Evolutionary conservation across 2,888 invertebrate species (phyloP).

Genomic region (Cheilosia scutellata): DNA sequence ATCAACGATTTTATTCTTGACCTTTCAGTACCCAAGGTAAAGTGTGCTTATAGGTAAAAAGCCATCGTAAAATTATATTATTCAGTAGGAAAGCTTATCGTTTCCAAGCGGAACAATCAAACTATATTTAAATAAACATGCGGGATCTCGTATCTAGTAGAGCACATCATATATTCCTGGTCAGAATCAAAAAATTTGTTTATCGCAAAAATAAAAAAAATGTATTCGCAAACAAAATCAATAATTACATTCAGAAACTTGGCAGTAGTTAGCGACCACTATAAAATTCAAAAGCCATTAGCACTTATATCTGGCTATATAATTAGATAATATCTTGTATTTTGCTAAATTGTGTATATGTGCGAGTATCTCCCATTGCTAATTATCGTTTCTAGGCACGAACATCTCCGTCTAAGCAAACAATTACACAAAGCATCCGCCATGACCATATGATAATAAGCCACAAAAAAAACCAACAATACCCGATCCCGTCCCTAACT

Average conservation of each 20-base stretch:
- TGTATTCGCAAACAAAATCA: conserved; percentile 40
- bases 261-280: conserved; percentile 53
- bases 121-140: too few relatives aligned
- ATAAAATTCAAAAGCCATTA: conserved; percentile 64
- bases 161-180: too few relatives aligned
- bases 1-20: too few relatives aligned
- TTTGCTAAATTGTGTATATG: conserved; percentile 37
- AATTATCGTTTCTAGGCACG: conserved; percentile 70
- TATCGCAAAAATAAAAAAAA: conserved; percentile 25
- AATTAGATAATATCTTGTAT: conserved; percentile 61
- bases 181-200: neutral
- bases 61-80: too few relatives aligned
- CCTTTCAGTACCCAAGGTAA: too few relatives aligned
- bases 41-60: too few relatives aligned
- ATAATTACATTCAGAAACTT: conserved; percentile 49
- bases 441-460: conserved; percentile 67
- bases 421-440: conserved; percentile 74
- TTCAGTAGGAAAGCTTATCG: too few relatives aligned
- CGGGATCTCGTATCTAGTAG: too few relatives aligned
- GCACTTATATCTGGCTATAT: conserved; percentile 55
- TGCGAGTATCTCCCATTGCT: conserved; percentile 28
- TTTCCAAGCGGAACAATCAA: too few relatives aligned
- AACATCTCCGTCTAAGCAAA: conserved; percentile 63
- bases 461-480: conserved; percentile 34
- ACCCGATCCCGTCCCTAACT: conserved; percentile 3